These are phyloP conservation scores for Lordiphosa andalusiaca DNA, from an alignment of 2,888 invertebrate genomes.

Conservation along the genomic window DNA sequence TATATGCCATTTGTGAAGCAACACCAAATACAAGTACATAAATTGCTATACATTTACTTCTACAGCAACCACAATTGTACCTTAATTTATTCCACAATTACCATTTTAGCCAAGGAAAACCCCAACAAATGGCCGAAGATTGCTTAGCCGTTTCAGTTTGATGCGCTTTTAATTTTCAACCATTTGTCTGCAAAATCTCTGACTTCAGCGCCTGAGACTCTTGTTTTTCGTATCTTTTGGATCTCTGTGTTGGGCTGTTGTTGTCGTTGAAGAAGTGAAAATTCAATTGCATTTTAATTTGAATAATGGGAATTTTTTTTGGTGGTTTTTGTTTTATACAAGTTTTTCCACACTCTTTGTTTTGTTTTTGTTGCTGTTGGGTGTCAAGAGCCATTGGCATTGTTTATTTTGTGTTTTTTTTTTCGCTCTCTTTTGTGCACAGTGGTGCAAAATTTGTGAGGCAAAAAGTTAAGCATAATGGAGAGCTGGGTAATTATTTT, in stretches of 20 bases:
- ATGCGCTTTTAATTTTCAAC: constrained; percentile 39
- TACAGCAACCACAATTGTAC: neutral
- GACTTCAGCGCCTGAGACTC: constrained; percentile 3
- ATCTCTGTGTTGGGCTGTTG: neutral
- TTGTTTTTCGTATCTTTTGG: neutral
- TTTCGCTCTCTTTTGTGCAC: constrained; percentile 35
- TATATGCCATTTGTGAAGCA: too few species aligned
- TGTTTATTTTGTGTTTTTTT: constrained; percentile 31
- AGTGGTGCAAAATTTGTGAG: constrained; percentile 36
- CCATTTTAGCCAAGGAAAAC: constrained; percentile 11
- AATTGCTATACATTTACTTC: too few species aligned
- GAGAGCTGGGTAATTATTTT: constrained; percentile 10
- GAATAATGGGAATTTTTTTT: constrained; percentile 64
- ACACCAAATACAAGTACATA: too few species aligned
- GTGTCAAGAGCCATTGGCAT: constrained; percentile 65
- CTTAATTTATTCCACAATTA: constrained; percentile 5
- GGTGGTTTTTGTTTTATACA: constrained; percentile 31
- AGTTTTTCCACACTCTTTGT: constrained; percentile 18
- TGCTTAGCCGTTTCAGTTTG: constrained; percentile 16
- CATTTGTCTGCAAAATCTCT: constrained; percentile 18
- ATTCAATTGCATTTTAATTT: constrained; percentile 71
- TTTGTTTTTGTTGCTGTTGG: constrained; percentile 28
- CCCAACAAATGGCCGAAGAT: constrained; percentile 27
- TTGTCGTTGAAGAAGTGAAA: constrained; percentile 57
- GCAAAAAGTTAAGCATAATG: constrained; percentile 2